Conservation (phyloP, 1,140 invertebrate genomes). For the Marisa cornuarietis region DNA sequence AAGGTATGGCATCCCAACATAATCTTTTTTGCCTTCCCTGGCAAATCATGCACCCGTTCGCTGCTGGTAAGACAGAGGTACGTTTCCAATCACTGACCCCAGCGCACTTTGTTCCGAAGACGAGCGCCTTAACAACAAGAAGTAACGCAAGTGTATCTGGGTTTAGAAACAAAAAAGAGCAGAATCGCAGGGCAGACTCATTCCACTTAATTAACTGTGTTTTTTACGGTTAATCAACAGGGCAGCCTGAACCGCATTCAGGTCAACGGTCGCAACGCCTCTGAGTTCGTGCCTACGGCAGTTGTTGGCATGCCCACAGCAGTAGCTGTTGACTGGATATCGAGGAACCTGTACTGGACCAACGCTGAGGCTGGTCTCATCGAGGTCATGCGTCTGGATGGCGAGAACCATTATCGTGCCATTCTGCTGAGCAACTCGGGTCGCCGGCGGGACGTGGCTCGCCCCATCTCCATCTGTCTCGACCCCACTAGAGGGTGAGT, state of each 20-base stretch:
- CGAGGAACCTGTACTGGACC: constrained; percentile 92
- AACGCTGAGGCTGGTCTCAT: constrained; percentile 92
- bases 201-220: no score
- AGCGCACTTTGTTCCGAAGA: no score
- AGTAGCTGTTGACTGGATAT: constrained; percentile 96
- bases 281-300: constrained; percentile 81
- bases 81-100: no score
- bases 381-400: constrained; percentile 80
- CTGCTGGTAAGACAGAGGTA: no score
- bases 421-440: constrained; percentile 93
- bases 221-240: constrained; percentile 67
- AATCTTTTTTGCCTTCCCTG: no score
- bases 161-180: no score
- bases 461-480: constrained; percentile 86
- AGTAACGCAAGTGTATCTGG: no score
- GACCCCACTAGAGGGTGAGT: constrained; percentile 89
- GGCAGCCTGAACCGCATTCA: constrained; percentile 86
- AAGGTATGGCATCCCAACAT: no score
- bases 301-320: constrained; percentile 90
- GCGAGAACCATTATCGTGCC: constrained; percentile 72
- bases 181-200: no score
- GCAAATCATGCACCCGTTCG: no score
- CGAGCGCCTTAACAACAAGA: no score
- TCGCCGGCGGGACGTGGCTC: constrained; percentile 83
- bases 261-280: constrained; percentile 87